Evolutionary conservation across 2,888 invertebrate species (phyloP), one percentile per base, ranked within the genome.

Genomic region (Apomyelois bistriatella): DNA sequence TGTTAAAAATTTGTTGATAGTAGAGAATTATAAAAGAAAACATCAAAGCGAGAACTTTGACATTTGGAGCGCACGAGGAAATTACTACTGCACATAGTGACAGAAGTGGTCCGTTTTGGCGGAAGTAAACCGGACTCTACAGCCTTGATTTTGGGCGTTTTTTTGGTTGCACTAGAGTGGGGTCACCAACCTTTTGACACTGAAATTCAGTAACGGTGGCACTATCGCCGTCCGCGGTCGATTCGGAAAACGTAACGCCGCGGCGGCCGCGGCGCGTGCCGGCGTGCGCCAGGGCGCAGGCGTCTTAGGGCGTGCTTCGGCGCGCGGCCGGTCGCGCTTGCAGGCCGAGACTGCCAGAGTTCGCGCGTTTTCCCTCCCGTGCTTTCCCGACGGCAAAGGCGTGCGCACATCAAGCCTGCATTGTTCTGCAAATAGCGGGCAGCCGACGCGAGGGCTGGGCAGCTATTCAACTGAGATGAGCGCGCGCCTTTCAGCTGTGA

Each of bases 101-200:
- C 70, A 66, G 67, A 74, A 70, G 69, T 74, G 63, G 59, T 57
- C 51, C 55, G 62, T 54, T 61, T 55, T 55, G 57, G 68, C 57
- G 60, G 61, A 62, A 56, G 64, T 54, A 72, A 73, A 71, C 56
- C 54, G 56, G 66, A 61, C 70, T 70, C 58, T 76, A 66, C 43
- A 43, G 62, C 64, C 58, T 57, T 40, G 62, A 42, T 52, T 72
- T 76, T 74, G 70, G 76, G 80, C 75, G 64, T 68, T 68, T 70
- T 80, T 85, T 81, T 59, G 73, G 61, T 64, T 79, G 77, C 75
- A 76, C 76, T 68, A 61, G 42, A 64, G 61, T 62, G 70, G 70
- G 82, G 75, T 86, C 86, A 89, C 89, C 82, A 87, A 89, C 89
- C 89, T 89, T 89, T 85, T 89, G 89, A 86, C 89, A 89, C 86